These are phyloP conservation scores for Mimas tiliae DNA, from an alignment of 2,888 invertebrate species.

Conservation along the genomic window DNA sequence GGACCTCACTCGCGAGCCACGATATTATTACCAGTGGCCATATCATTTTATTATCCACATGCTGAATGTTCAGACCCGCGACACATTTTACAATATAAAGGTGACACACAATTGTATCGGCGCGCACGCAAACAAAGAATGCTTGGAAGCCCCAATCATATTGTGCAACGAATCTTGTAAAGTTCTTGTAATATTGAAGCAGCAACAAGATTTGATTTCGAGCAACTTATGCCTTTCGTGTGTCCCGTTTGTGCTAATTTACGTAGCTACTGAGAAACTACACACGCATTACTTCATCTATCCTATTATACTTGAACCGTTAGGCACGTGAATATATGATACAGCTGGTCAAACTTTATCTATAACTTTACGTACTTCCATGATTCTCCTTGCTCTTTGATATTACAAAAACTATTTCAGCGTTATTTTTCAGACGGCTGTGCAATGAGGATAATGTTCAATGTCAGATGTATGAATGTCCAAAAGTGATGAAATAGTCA, in stretches of 20 bases:
- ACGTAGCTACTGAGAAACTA: slow-evolving; percentile 76
- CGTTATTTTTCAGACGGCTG: slow-evolving; percentile 81
- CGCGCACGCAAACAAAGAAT: slow-evolving; percentile 79
- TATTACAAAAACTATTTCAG: slow-evolving; percentile 82
- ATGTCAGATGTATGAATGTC: slow-evolving; percentile 82
- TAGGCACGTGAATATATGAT: slow-evolving; percentile 1
- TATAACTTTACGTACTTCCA: slow-evolving; percentile 23
- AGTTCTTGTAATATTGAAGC: slow-evolving; percentile 85
- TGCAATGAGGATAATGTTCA: slow-evolving; percentile 78
- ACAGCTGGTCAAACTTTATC: slow-evolving; percentile 25
- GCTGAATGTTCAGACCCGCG: slow-evolving; percentile 45
- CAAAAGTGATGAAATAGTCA: slow-evolving; percentile 76
- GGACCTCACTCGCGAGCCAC: slow-evolving; percentile 42
- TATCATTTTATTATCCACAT: slow-evolving; percentile 55
- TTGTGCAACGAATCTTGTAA: slow-evolving; percentile 85
- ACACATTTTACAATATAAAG: slow-evolving; percentile 76
- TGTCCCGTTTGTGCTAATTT: slow-evolving; percentile 75
- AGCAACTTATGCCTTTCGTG: slow-evolving; percentile 78
- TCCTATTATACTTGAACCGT: slow-evolving; percentile 15
- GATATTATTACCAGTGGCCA: slow-evolving; percentile 62
- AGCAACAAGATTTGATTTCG: slow-evolving; percentile 78
- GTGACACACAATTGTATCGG: slow-evolving; percentile 75
- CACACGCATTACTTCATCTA: slow-evolving; percentile 65
- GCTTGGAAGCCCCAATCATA: slow-evolving; percentile 83
- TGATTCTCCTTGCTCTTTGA: slow-evolving; percentile 73